phyloP scores from a whole-genome alignment of 1,140 invertebrate genomes.

The Zaprionus camerounensis region DNA sequence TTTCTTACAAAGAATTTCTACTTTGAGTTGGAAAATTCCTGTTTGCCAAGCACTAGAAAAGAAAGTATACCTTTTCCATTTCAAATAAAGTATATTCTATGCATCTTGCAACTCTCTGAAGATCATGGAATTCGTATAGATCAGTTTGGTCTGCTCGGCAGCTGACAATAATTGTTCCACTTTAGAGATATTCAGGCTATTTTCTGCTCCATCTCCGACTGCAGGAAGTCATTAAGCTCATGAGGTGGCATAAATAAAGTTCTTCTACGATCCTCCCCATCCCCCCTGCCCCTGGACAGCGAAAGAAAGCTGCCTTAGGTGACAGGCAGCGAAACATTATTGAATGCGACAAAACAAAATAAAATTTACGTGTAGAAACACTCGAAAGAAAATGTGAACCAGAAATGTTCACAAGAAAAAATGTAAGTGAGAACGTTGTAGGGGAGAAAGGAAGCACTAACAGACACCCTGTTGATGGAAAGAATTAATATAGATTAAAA shows the following conservation, averaged over 20 bases:
- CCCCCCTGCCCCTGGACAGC: neutral
- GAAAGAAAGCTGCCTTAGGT: constrained; percentile 55
- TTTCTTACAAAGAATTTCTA: neutral
- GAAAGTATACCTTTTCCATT: neutral
- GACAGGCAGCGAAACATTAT: constrained; percentile 62
- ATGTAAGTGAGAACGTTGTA: neutral
- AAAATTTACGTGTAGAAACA: constrained; percentile 72
- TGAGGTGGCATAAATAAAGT: constrained; percentile 73
- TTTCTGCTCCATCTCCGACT: constrained; percentile 33
- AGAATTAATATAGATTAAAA: too few relatives aligned
- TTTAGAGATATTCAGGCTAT: constrained; percentile 30
- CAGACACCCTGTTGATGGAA: neutral
- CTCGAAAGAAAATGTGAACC: constrained; percentile 42
- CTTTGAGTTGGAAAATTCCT: neutral
- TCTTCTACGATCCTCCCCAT: constrained; percentile 46
- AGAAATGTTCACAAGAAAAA: neutral
- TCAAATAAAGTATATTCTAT: neutral
- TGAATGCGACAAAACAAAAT: constrained; percentile 74
- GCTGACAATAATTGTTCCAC: constrained; percentile 45
- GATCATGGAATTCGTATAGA: neutral
- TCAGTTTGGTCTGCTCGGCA: constrained; percentile 8
- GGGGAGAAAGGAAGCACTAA: neutral
- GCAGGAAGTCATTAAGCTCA: constrained; percentile 80
- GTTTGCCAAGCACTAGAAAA: neutral
- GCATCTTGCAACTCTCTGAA: neutral